Conservation (phyloP, 2,113 vertebrate species). For the Ophiodon elongatus region DNA sequence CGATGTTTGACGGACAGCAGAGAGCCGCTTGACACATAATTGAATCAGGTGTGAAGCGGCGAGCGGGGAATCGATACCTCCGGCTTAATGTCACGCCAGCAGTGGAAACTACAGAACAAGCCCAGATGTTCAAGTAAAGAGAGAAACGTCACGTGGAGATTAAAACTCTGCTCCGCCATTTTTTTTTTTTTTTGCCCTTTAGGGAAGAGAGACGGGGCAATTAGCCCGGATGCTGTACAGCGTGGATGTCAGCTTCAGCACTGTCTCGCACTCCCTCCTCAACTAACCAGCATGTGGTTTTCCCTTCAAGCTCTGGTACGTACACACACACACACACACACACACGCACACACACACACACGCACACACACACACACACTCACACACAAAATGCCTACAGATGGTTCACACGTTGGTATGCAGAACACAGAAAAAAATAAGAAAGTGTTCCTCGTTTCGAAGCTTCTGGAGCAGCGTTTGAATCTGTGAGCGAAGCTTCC, state of each 20-base stretch:
- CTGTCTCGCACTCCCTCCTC: conserved; percentile 12
- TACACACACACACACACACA: neutral
- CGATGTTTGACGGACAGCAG: neutral
- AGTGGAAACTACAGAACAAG: neutral
- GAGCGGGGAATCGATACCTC: conserved; percentile 31
- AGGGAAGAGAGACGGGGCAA: conserved; percentile 45
- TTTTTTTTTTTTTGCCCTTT: conserved; percentile 42
- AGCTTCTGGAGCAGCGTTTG: conserved; percentile 28
- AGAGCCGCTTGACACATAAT: conserved; percentile 38
- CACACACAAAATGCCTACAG: neutral
- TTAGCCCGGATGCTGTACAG: conserved; percentile 33
- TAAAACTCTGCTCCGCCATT: conserved; percentile 2
- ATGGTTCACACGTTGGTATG: conserved; percentile 5
- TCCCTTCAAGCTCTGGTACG: conserved; percentile 7
- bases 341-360: neutral
- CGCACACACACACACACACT: conserved; percentile 1
- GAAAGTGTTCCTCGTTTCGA: conserved; percentile 14
- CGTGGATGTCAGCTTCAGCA: conserved; percentile 45
- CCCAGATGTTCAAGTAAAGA: conserved; percentile 1
- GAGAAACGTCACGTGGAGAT: neutral
- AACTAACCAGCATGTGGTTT: conserved; percentile 5
- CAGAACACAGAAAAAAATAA: conserved; percentile 9
- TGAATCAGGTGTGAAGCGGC: conserved; percentile 37
- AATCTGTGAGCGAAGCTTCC: conserved; percentile 19
- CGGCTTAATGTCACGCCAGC: neutral